Percentiles rank a stretch among this genome's conserved stretches.
These are phyloP conservation scores for Manacus vitellinus DNA, from an alignment of 2,113 vertebrate genomes.

Conservation along the genomic window DNA sequence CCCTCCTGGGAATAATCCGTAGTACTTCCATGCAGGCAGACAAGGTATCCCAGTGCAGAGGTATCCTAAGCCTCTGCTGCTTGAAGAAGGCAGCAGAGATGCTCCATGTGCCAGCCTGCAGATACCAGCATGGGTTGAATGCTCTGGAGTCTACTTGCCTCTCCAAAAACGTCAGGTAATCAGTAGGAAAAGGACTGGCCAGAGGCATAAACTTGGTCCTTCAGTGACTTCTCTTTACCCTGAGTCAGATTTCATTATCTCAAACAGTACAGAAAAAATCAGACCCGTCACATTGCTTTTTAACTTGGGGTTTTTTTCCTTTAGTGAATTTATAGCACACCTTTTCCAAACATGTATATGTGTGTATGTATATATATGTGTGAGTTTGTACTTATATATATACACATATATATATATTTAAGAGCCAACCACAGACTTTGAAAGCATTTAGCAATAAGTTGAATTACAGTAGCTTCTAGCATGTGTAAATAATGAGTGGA, in stretches of 20 bases:
- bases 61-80: neutral
- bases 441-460: conserved; percentile 73
- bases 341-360: conserved; percentile 17
- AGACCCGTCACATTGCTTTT: neutral
- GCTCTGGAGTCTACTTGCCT: neutral
- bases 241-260: conserved; percentile 7
- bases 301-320: neutral
- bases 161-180: neutral
- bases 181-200: neutral
- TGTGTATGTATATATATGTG: neutral
- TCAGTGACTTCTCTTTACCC: neutral
- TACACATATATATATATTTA: neutral
- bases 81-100: conserved; percentile 26
- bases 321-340: conserved; percentile 44
- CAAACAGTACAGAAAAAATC: conserved; percentile 18
- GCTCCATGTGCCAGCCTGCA: neutral
- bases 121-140: neutral
- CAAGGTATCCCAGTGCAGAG: neutral
- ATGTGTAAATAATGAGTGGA: conserved; percentile 43
- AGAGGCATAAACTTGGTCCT: neutral
- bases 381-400: neutral
- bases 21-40: neutral
- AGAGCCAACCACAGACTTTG: conserved; percentile 48
- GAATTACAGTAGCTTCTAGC: conserved; percentile 64
- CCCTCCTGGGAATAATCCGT: neutral